Percentiles rank a stretch among this genome's conserved stretches.
Conservation (phyloP, 2,113 vertebrate species). For the Callaeas wilsoni region DNA sequence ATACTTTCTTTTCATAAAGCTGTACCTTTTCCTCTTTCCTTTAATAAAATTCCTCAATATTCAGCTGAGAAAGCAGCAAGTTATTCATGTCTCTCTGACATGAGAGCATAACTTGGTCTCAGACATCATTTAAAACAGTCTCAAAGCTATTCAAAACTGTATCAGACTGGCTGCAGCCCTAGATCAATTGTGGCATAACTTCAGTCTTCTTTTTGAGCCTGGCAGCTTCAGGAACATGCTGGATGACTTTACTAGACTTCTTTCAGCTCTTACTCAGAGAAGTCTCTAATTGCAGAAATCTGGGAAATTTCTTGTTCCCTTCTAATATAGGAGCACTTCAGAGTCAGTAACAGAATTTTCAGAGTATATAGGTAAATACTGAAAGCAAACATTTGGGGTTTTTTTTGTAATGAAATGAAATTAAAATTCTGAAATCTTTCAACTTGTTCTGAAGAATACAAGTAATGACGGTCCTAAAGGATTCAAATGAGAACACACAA, state of each 20-base stretch:
- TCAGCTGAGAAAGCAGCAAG: conserved; percentile 14
- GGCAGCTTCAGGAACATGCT: background rate
- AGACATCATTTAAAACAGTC: background rate
- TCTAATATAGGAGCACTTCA: background rate
- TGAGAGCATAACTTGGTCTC: background rate
- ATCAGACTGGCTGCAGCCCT: background rate
- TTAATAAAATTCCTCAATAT: conserved; percentile 20
- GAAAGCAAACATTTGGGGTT: background rate
- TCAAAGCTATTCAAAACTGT: conserved; percentile 13
- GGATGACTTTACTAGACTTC: background rate
- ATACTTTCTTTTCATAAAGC: background rate
- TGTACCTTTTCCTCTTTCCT: background rate
- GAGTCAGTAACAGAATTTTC: background rate
- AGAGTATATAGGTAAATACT: background rate
- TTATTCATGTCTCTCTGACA: background rate
- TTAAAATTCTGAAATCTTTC: background rate
- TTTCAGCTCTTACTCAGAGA: background rate
- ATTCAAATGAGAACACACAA: background rate
- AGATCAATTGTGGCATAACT: background rate
- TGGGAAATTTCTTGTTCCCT: background rate
- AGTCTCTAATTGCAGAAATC: background rate
- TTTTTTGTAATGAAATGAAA: background rate
- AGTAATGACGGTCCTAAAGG: background rate
- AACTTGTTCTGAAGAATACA: background rate
- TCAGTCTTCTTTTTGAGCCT: background rate